Evolutionary conservation across 2,888 invertebrate genomes (phyloP).

Genomic region (Bruchidius siliquastri): DNA sequence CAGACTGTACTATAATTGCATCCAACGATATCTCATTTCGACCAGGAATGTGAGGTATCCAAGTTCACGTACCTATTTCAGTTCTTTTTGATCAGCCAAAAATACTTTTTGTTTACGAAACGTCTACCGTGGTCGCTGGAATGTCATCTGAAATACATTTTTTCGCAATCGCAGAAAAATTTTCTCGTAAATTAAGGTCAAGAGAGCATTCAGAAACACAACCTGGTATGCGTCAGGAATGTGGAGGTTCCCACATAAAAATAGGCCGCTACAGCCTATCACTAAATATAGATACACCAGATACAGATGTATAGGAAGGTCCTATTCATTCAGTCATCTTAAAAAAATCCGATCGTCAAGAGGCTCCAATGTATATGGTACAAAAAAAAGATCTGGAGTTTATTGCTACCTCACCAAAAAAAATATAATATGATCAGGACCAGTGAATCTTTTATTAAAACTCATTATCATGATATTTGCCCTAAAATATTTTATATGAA

Average conservation of each 20-base stretch:
- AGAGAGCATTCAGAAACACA: background rate
- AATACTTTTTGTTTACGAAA: background rate
- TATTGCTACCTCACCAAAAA: too few relatives aligned
- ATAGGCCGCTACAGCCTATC: background rate
- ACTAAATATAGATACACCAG: background rate
- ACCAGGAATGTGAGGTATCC: background rate
- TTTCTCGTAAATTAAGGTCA: background rate
- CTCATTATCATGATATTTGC: too few relatives aligned
- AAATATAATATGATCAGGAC: too few relatives aligned
- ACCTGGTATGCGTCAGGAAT: background rate
- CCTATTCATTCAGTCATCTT: background rate
- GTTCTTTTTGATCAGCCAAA: background rate
- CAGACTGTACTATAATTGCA: background rate
- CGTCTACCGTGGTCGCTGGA: background rate
- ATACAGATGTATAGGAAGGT: background rate
- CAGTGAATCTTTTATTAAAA: too few relatives aligned
- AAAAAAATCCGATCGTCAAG: too few relatives aligned
- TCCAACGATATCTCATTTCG: background rate
- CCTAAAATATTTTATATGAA: too few relatives aligned
- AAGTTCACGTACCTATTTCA: background rate
- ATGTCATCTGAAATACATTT: background rate
- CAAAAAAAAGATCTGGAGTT: too few relatives aligned
- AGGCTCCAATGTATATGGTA: too few relatives aligned
- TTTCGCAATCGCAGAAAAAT: background rate
- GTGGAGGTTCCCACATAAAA: background rate